These are phyloP conservation scores for Mechanitis messenoides DNA, from an alignment of 2,888 invertebrate species.

Conservation along the genomic window DNA sequence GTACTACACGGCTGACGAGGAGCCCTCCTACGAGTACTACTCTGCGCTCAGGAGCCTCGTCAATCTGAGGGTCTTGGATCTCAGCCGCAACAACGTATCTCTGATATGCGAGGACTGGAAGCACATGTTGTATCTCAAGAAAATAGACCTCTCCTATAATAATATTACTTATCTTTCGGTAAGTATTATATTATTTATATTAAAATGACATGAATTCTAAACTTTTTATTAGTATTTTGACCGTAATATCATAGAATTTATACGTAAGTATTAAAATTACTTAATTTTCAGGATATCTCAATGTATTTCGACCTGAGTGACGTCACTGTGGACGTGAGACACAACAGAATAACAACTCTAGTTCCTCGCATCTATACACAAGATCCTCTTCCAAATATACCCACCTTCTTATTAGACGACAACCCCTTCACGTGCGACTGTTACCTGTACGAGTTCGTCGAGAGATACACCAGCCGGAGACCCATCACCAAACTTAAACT, in stretches of 20 bases:
- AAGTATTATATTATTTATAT: slow-evolving; percentile 2
- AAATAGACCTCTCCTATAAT: slow-evolving; percentile 35
- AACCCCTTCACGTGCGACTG: slow-evolving; percentile 48
- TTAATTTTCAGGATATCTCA: slow-evolving; percentile 16
- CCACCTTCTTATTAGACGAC: slow-evolving; percentile 33
- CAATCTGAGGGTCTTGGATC: slow-evolving; percentile 25
- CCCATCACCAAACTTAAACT: slow-evolving; percentile 7
- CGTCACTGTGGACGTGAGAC: slow-evolving; percentile 31
- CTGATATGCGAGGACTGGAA: slow-evolving; percentile 30
- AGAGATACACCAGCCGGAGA: slow-evolving; percentile 5
- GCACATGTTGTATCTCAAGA: slow-evolving; percentile 18
- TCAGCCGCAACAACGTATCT: slow-evolving; percentile 33
- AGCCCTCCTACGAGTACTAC: slow-evolving; percentile 5
- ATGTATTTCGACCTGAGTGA: slow-evolving; percentile 19
- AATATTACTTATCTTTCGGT: slow-evolving; percentile 24
- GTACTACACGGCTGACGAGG: not conserved
- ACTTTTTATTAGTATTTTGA: too few species aligned
- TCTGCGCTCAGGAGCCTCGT: slow-evolving; percentile 30
- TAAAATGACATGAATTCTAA: too few species aligned
- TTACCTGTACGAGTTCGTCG: slow-evolving; percentile 32
- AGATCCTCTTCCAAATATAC: not conserved
- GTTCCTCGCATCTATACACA: not conserved
- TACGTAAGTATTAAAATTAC: not conserved
- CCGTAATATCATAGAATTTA: too few species aligned
- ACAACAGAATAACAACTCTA: slow-evolving; percentile 39